Conservation (phyloP, 2,113 vertebrate genomes). For the Colinus virginianus region DNA sequence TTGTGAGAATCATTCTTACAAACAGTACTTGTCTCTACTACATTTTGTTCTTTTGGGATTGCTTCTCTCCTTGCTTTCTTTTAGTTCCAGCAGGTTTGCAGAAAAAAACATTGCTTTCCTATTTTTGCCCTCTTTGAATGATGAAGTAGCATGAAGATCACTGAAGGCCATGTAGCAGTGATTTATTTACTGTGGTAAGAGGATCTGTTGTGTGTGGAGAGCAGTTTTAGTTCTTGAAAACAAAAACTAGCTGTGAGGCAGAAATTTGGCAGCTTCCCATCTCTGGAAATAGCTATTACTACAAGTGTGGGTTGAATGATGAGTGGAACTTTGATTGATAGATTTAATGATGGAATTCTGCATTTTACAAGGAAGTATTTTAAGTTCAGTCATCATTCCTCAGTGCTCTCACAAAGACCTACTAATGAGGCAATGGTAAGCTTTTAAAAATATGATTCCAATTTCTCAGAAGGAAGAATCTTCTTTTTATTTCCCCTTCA, state of each 20-base stretch:
- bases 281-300: slow-evolving; percentile 22
- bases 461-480: background rate
- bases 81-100: background rate
- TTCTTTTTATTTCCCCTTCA: slow-evolving; percentile 18
- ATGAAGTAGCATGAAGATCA: background rate
- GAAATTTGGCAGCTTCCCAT: background rate
- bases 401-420: background rate
- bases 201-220: background rate
- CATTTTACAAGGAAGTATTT: slow-evolving; percentile 37
- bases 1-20: background rate
- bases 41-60: background rate
- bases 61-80: background rate
- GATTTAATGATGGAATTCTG: slow-evolving; percentile 27
- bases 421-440: background rate
- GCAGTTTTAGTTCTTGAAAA: background rate
- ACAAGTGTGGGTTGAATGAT: background rate
- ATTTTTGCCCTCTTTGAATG: background rate
- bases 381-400: slow-evolving; percentile 31
- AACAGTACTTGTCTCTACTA: background rate
- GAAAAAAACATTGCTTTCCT: background rate
- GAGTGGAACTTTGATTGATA: slow-evolving; percentile 39
- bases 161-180: background rate
- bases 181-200: background rate
- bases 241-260: background rate
- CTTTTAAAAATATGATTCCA: slow-evolving; percentile 12